Evolutionary conservation across 2,797 vertebrate species (phyloP), one percentile per base, ranked within the genome.

Genomic region (Coregonus suidteri): DNA sequence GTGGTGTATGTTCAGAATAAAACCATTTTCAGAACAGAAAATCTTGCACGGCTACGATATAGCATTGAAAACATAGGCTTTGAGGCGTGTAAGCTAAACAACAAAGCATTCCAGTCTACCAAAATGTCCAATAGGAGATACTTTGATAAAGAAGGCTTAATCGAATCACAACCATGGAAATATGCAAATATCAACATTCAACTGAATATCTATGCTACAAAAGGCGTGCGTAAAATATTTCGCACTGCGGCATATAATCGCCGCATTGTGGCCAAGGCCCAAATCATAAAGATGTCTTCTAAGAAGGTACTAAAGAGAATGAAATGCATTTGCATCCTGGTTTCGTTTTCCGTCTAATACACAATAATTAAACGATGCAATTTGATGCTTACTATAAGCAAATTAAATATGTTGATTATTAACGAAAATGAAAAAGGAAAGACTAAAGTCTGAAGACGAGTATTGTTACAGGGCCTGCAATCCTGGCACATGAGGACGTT

Each of bases 211-310:
- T 30, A 35, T 65, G 76, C 67, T 77, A 67, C 47, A n/a, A 77
- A 64, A 47, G 18, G 52, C 31, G 85, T 78, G 86, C 81, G 84
- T 83, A 80, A 81, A 69, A n/a, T 56, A 41, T 91, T 92, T 93
- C 91, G 90, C 93, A 93, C 71, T 94, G 92, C 92, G 91, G 89
- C 89, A 93, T 77, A 54, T 51, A 82, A 80, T 83, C 85, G 77
- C 74, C 4, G 34, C n/a, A 88, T 84, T 72, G 69, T 68, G 69
- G 84, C 80, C 65, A 75, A 76, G 74, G 81, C 75, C 85, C 2
- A n/a, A 54, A 82, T 70, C 82, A 64, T 15, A 75, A 37, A 31
- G 2, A 31, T 35, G 6, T 56, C 30, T 64, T 64, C 31, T 59
- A 25, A 56, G 31, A 35, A 25, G n/a, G 41, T 31, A 37, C 18